Conservation (phyloP, 2,113 vertebrate species). For the Rattus rattus region DNA sequence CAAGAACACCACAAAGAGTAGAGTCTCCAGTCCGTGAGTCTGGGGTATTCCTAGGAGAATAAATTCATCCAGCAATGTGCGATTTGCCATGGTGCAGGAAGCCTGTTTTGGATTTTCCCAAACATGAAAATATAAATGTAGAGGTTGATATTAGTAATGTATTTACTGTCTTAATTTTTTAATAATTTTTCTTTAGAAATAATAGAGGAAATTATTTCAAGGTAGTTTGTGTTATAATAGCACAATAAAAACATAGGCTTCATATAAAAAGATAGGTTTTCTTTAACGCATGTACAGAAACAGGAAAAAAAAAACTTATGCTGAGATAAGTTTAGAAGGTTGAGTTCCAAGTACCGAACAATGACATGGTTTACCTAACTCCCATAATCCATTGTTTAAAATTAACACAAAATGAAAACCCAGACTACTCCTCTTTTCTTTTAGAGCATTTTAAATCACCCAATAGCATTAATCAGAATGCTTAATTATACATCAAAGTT, state of each 20-base stretch:
- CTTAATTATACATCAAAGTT: background rate
- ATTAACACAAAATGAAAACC: background rate
- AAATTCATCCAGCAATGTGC: slow-evolving; percentile 65
- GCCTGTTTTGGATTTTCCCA: background rate
- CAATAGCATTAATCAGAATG: background rate
- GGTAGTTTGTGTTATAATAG: background rate
- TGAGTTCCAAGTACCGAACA: background rate
- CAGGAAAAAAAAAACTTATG: background rate
- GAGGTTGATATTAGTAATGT: background rate
- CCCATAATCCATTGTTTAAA: background rate
- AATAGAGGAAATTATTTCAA: background rate
- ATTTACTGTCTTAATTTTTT: background rate
- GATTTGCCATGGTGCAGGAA: slow-evolving; percentile 49
- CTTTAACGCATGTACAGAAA: background rate
- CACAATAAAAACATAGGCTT: background rate
- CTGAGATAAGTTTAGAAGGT: background rate
- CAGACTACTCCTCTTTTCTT: background rate
- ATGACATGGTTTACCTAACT: background rate
- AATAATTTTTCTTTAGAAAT: background rate
- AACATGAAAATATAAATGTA: background rate
- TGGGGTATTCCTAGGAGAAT: slow-evolving; percentile 74
- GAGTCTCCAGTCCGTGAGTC: slow-evolving; percentile 41
- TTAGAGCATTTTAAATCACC: background rate
- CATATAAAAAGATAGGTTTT: background rate
- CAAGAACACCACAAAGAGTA: slow-evolving; percentile 63